These are phyloP conservation scores for Ciconia boyciana DNA, from an alignment of 2,113 vertebrate genomes.

Conservation along the genomic window DNA sequence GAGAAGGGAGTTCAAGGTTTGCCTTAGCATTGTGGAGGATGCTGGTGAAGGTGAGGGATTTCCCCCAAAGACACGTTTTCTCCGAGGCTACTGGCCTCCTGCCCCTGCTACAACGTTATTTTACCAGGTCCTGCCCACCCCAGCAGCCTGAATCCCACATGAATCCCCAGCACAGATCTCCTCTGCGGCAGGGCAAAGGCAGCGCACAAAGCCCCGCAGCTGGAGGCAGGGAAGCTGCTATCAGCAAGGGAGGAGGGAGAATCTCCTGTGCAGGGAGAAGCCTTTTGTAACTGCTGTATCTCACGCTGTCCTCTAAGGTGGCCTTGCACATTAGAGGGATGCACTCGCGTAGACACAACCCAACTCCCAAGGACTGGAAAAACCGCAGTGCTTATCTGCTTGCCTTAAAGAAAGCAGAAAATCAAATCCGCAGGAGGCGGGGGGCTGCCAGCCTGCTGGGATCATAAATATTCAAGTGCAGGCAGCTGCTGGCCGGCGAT, in stretches of 20 bases:
- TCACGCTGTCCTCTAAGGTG: neutral
- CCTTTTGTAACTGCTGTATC: neutral
- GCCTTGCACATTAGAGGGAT: neutral
- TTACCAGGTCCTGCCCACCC: neutral
- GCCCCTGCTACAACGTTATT: neutral
- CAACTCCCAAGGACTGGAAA: neutral
- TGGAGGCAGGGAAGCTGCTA: neutral
- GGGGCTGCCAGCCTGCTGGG: neutral
- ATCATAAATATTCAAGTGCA: neutral
- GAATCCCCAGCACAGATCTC: neutral
- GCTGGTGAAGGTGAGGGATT: neutral
- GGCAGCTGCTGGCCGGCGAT: neutral
- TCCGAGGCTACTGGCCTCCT: neutral
- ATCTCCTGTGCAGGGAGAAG: neutral
- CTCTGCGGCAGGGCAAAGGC: neutral
- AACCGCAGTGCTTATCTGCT: neutral
- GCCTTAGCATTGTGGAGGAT: neutral
- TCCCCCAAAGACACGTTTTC: neutral
- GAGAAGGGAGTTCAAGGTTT: neutral
- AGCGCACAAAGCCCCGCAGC: neutral
- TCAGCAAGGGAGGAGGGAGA: neutral
- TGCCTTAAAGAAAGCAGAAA: neutral
- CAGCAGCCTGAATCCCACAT: rapidly evolving
- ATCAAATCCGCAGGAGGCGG: neutral
- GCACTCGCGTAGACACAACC: neutral